Percentiles rank a stretch among this genome's conserved stretches.
phyloP scores from a whole-genome alignment of 2,888 invertebrate species.

The Pyrochroa serraticornis region DNA sequence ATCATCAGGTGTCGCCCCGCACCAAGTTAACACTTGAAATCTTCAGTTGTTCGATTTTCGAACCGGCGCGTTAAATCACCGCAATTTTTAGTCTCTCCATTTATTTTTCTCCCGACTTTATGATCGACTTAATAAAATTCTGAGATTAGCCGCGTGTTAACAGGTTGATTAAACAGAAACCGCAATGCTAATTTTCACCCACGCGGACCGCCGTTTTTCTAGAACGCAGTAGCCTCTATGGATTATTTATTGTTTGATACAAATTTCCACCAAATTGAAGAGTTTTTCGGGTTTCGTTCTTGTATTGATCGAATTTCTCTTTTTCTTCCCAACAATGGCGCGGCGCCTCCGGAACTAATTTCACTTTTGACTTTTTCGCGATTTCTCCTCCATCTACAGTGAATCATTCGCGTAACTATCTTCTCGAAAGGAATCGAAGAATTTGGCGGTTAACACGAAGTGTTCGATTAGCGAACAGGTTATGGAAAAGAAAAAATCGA shows the following conservation, averaged over 20 bases:
- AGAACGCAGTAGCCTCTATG: slow-evolving; percentile 1
- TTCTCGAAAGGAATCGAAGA: too few species aligned
- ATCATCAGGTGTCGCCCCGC: too few species aligned
- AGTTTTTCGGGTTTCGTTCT: neutral
- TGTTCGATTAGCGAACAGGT: slow-evolving; percentile 9
- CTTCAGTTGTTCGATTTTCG: too few species aligned
- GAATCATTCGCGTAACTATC: too few species aligned
- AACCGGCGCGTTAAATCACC: slow-evolving; percentile 5
- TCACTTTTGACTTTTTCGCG: too few species aligned
- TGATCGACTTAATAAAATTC: neutral
- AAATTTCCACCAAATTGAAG: neutral
- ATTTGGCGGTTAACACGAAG: too few species aligned
- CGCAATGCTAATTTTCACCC: slow-evolving; percentile 5
- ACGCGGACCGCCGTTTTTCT: neutral
- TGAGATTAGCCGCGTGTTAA: slow-evolving; percentile 5
- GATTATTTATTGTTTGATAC: slow-evolving; percentile 13
- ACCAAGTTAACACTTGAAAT: too few species aligned
- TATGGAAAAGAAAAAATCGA: neutral
- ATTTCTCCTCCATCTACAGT: too few species aligned
- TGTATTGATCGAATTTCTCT: too few species aligned
- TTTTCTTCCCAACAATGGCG: too few species aligned
- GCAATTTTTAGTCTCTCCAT: slow-evolving; percentile 4
- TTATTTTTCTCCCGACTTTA: neutral
- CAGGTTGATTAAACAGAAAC: slow-evolving; percentile 8
- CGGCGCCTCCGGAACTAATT: too few species aligned